These are phyloP conservation scores for Cheiracanthium punctorium DNA, from an alignment of 2,888 invertebrate species.

Conservation along the genomic window DNA sequence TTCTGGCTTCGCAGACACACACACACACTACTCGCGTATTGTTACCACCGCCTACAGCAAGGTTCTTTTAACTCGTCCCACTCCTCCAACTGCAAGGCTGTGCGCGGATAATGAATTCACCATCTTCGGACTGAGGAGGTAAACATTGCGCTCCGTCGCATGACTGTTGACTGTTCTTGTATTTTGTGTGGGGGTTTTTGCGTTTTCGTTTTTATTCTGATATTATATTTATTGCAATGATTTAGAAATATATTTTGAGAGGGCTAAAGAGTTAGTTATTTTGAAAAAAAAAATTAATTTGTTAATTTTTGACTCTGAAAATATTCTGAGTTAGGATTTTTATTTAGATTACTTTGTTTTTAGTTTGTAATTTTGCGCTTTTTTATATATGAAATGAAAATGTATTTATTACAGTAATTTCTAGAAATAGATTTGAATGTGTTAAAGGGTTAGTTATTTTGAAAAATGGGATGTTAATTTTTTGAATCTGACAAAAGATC, in stretches of 20 bases:
- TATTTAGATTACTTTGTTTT: neutral
- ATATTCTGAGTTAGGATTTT: neutral
- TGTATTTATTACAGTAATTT: no score
- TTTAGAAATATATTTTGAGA: no score
- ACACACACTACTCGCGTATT: constrained; percentile 15
- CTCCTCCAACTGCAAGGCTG: constrained; percentile 32
- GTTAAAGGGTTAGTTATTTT: no score
- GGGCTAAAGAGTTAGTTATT: no score
- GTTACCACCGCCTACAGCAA: constrained; percentile 60
- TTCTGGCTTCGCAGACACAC: constrained; percentile 10
- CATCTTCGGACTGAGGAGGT: constrained; percentile 16
- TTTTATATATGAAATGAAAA: no score
- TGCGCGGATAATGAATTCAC: constrained; percentile 6
- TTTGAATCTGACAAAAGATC: no score
- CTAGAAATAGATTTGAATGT: no score
- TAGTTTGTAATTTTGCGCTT: neutral
- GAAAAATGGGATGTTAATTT: no score
- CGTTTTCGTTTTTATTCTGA: no score
- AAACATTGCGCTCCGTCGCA: constrained; percentile 9
- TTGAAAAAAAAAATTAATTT: no score
- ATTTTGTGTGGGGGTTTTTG: neutral
- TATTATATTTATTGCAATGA: no score
- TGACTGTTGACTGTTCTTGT: neutral
- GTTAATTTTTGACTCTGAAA: no score
- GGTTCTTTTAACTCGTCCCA: constrained; percentile 37